Percentiles rank a stretch among this genome's conserved stretches.
phyloP scores from a whole-genome alignment of 2,888 invertebrate species.

The Ormyrus thymus region DNA sequence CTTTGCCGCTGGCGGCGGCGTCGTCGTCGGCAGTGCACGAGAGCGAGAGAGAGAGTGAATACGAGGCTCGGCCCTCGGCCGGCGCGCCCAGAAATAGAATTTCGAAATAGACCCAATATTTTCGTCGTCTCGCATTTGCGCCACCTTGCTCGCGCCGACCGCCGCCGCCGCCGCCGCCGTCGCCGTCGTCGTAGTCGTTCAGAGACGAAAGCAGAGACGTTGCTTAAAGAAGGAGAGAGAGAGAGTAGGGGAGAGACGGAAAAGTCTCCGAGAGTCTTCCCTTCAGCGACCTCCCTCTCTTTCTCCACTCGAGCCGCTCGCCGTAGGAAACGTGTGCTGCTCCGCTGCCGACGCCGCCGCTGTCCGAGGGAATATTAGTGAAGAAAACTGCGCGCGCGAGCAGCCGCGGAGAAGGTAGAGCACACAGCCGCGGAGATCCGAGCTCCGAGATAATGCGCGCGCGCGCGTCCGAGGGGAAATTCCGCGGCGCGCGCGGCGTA shows the following conservation, averaged over 20 bases:
- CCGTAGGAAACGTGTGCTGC: conserved; percentile 18
- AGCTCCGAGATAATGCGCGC: conserved; percentile 49
- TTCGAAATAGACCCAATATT: conserved; percentile 75
- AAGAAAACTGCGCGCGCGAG: neutral
- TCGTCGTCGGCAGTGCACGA: conserved; percentile 27
- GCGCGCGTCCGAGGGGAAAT: conserved; percentile 24
- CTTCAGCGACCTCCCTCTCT: conserved; percentile 1
- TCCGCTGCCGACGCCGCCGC: neutral
- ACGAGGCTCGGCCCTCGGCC: conserved; percentile 65
- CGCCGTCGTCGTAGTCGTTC: conserved; percentile 42
- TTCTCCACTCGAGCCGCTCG: neutral
- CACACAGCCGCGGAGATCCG: conserved; percentile 36
- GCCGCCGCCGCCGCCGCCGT: conserved; percentile 14
- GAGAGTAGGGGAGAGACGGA: conserved; percentile 32
- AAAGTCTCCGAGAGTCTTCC: conserved; percentile 46
- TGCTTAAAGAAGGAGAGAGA: conserved; percentile 32
- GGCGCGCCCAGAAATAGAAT: conserved; percentile 74
- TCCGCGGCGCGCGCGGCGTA: conserved; percentile 7
- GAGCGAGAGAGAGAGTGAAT: conserved; percentile 24
- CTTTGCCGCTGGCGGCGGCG: conserved; percentile 52
- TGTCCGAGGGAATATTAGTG: conserved; percentile 47
- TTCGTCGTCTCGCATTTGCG: conserved; percentile 74
- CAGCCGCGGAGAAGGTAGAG: neutral
- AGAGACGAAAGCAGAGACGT: conserved; percentile 50
- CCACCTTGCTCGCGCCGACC: conserved; percentile 64